phyloP scores from a whole-genome alignment of 2,797 vertebrate genomes.

The Periophthalmus magnuspinnatus region DNA sequence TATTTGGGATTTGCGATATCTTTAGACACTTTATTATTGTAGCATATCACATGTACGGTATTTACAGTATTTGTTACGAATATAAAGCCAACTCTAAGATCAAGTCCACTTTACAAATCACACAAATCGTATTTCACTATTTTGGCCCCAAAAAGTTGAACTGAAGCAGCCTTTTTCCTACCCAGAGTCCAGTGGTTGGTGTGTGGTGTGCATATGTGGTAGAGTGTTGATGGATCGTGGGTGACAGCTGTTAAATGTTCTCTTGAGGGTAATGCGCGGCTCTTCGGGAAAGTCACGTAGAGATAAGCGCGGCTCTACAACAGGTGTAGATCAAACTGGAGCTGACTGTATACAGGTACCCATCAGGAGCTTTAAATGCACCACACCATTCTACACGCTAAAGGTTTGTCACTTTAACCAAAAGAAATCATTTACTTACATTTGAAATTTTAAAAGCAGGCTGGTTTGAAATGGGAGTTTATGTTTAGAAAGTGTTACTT shows the following conservation, averaged over 20 bases:
- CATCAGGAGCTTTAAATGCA: conserved; percentile 20
- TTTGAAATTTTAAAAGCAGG: neutral
- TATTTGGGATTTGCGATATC: neutral
- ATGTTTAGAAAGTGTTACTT: neutral
- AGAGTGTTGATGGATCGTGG: conserved; percentile 64
- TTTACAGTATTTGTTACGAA: neutral
- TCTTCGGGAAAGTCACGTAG: conserved; percentile 65
- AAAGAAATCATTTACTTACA: neutral
- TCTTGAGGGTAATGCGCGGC: conserved; percentile 61
- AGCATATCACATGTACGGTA: neutral
- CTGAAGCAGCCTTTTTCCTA: conserved; percentile 40
- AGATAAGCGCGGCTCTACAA: conserved; percentile 60
- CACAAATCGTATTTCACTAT: conserved; percentile 48
- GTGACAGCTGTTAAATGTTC: conserved; percentile 75
- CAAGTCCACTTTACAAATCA: conserved; percentile 32
- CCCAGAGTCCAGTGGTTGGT: conserved; percentile 37
- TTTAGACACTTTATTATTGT: neutral
- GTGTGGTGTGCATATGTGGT: conserved; percentile 47
- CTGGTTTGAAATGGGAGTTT: neutral
- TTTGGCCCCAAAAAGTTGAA: conserved; percentile 51
- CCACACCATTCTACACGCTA: neutral
- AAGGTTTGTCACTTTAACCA: conserved; percentile 9
- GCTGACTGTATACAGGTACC: conserved; percentile 19
- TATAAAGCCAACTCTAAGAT: neutral
- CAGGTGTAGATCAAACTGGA: conserved; percentile 53